A percentile compares a stretch with the other conserved stretches of the same genome.
Evolutionary conservation across 2,113 vertebrate species (phyloP).

Genomic region (Aythya baeri): DNA sequence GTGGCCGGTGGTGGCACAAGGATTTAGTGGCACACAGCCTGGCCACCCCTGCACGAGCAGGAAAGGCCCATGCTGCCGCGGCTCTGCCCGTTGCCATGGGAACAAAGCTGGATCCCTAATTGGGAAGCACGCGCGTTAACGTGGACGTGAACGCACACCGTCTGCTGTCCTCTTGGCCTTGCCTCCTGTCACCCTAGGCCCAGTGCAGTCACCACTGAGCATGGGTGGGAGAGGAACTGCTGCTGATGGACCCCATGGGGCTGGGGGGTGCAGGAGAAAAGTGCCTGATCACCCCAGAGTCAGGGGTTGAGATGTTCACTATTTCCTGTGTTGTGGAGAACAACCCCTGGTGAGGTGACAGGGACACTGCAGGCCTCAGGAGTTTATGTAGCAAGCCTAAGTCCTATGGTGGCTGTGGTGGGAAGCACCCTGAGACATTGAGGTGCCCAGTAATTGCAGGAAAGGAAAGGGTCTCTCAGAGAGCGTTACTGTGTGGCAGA

Average conservation of each 20-base stretch:
- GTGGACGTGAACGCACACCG: not conserved
- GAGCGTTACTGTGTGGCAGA: not conserved
- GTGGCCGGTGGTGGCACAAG: not conserved
- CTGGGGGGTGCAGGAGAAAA: not conserved
- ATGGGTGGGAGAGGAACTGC: not conserved
- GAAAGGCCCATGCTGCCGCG: not conserved
- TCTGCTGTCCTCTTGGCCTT: conserved; percentile 15
- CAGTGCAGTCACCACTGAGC: rapidly evolving
- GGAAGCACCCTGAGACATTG: not conserved
- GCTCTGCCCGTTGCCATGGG: conserved; percentile 33
- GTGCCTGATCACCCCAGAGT: not conserved
- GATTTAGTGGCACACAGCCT: not conserved
- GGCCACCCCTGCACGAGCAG: not conserved
- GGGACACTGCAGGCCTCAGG: not conserved
- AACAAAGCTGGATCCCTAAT: conserved; percentile 42
- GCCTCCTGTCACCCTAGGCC: not conserved
- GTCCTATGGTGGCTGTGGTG: not conserved
- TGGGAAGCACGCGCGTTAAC: not conserved
- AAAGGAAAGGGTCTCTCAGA: not conserved
- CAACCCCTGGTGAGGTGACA: not conserved
- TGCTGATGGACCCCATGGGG: not conserved
- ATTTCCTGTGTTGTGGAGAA: not conserved
- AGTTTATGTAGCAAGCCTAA: not conserved
- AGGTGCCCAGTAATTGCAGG: not conserved
- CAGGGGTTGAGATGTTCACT: not conserved